These are phyloP conservation scores for Craniophora ligustri DNA, from an alignment of 2,888 invertebrate genomes.

Conservation along the genomic window DNA sequence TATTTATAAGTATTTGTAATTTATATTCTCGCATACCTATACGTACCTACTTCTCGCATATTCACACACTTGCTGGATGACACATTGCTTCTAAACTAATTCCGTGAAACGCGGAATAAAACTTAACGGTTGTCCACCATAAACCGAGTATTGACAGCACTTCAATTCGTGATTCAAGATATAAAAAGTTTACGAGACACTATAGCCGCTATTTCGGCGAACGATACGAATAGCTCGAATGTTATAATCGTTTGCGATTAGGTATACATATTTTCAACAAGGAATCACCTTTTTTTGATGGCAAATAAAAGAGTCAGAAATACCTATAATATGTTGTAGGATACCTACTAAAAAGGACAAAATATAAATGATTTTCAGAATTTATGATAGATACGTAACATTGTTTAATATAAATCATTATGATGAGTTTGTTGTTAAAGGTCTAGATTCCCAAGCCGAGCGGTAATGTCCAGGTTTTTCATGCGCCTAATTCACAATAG, in stretches of 20 bases:
- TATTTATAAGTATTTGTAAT: too few species aligned
- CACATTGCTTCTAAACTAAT: slow-evolving; percentile 22
- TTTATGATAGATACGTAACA: too few species aligned
- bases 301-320: too few species aligned
- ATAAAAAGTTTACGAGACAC: slow-evolving; percentile 47
- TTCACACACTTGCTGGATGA: slow-evolving; percentile 16
- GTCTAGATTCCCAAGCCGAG: too few species aligned
- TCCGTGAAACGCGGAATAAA: slow-evolving; percentile 55
- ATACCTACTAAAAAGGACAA: background rate
- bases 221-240: slow-evolving; percentile 32
- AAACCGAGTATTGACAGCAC: slow-evolving; percentile 45
- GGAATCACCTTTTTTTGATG: too few species aligned
- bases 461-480: too few species aligned
- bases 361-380: background rate
- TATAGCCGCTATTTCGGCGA: slow-evolving; percentile 39
- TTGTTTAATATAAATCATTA: too few species aligned
- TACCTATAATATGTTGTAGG: background rate
- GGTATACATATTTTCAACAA: slow-evolving; percentile 15
- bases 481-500: too few species aligned
- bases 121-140: slow-evolving; percentile 55
- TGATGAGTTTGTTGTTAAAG: too few species aligned
- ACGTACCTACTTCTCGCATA: background rate
- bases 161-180: slow-evolving; percentile 38
- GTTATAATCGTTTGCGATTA: slow-evolving; percentile 21
- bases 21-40: too few species aligned